Evolutionary conservation across 37 sponge, comb jelly and placozoan species (phyloP), one percentile per base, ranked within the genome.

Genomic region (Ianthella basta): DNA sequence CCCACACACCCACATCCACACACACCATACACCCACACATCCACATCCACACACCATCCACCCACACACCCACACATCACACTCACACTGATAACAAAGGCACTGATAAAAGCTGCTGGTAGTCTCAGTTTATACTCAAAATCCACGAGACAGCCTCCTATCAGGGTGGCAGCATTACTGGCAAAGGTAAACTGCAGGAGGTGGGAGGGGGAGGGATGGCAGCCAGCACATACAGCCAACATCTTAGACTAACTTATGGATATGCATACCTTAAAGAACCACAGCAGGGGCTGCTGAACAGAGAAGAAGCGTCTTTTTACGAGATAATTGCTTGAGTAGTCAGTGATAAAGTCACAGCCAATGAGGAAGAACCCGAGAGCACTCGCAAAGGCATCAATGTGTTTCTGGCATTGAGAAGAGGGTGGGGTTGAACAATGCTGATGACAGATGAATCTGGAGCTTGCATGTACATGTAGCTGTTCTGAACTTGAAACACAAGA

Each of bases 111-210:
- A 19, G 78, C 83, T 55, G 89, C 87, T n/a, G 83, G 74, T 24
- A 86, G 61, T 2, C 89, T 55, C 33, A 92, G 60, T 53, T 86
- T 89, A 74, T 89, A 89, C 41, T 70, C 59, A 44, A 82, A 70
- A 27, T 72, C 64, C 10, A 86, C 61, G 20, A 91, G 83, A 38
- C 85, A 78, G 0, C 92, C 92, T 33, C 88, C 88, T 63, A 91
- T 53, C 15, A 91, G 50, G 35, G 92, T 91, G 67, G 92, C 92
- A 60, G 92, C 82, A 60, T 91, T 91, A 44, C 92, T 91, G 30
- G 92, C 92, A 68, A 91, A 91, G 0, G 88, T 88, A 66, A 88
- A 91, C 88, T 88, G 78, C 4, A n/a, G n/a, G n/a, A n/a, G n/a
- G n/a, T n/a, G n/a, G n/a, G n/a, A n/a, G n/a, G 50, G 50, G 50